A percentile compares a stretch with the other conserved stretches of the same genome.
Conservation (phyloP, 2,113 vertebrate genomes). For the Bambusicola thoracicus region DNA sequence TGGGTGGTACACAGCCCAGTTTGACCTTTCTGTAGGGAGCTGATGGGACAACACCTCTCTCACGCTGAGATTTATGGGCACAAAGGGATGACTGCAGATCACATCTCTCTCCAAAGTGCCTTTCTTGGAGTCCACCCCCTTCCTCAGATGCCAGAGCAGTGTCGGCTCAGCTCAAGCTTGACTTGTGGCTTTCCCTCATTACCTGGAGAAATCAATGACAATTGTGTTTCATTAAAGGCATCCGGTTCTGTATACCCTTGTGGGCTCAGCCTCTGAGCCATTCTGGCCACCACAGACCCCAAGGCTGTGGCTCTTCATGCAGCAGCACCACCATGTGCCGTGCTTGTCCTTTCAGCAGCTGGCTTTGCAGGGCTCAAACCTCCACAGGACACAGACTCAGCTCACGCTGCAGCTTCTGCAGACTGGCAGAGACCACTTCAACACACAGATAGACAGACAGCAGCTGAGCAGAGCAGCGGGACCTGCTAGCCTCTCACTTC, state of each 20-base stretch:
- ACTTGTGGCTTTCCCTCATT: not conserved
- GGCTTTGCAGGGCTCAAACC: not conserved
- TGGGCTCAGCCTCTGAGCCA: not conserved
- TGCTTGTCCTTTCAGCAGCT: not conserved
- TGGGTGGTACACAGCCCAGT: not conserved
- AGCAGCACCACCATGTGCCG: fast-evolving
- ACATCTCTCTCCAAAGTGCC: not conserved
- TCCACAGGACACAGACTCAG: not conserved
- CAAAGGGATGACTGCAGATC: not conserved
- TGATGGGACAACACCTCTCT: not conserved
- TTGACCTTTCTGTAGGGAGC: not conserved
- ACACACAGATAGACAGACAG: not conserved
- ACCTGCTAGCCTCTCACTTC: not conserved
- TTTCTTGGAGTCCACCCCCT: not conserved
- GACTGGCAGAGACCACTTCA: fast-evolving
- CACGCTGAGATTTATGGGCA: not conserved
- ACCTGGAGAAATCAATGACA: not conserved
- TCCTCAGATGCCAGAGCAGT: not conserved
- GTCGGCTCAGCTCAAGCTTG: not conserved
- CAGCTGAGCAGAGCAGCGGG: not conserved
- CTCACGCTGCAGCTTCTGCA: not conserved
- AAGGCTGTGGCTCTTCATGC: not conserved
- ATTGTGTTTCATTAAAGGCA: not conserved
- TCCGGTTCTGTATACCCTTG: not conserved
- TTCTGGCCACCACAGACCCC: not conserved